Percentiles rank a stretch among this genome's conserved stretches.
Evolutionary conservation across 2,113 vertebrate genomes (phyloP).

Genomic region (Anser brachyrhynchus): DNA sequence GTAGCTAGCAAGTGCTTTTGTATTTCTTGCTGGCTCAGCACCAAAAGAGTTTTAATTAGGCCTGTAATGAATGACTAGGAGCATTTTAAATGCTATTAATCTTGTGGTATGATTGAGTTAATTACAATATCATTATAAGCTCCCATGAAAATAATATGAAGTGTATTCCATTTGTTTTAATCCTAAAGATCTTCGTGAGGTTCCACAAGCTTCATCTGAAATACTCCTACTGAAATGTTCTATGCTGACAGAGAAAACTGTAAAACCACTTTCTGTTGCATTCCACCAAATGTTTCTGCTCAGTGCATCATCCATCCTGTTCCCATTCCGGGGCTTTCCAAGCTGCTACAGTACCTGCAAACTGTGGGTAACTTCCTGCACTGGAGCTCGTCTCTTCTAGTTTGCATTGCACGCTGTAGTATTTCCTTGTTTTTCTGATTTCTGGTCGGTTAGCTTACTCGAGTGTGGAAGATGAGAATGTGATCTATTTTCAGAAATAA

Average conservation of each 20-base stretch:
- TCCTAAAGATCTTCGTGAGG: background rate
- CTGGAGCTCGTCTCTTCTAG: background rate
- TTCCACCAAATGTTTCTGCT: background rate
- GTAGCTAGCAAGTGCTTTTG: background rate
- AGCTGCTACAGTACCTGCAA: background rate
- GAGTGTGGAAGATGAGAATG: background rate
- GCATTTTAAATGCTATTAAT: constrained; percentile 60
- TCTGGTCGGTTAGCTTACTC: background rate
- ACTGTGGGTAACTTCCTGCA: background rate
- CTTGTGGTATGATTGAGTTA: constrained; percentile 58
- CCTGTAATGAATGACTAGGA: constrained; percentile 56
- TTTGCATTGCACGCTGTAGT: background rate
- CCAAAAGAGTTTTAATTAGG: constrained; percentile 62
- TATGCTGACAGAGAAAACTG: background rate
- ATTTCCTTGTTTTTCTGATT: background rate
- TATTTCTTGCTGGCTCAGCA: constrained; percentile 59
- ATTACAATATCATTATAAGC: constrained; percentile 59
- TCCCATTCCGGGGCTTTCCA: accelerated
- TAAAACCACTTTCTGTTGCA: background rate
- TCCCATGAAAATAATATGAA: constrained; percentile 53
- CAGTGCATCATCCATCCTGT: background rate
- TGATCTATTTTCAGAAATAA: constrained; percentile 43
- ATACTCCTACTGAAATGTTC: background rate
- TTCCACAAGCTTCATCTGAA: background rate
- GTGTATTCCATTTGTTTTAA: constrained; percentile 31